Evolutionary conservation across 2,797 vertebrate species (phyloP).

Genomic region (Crossoptilon crossoptilon): DNA sequence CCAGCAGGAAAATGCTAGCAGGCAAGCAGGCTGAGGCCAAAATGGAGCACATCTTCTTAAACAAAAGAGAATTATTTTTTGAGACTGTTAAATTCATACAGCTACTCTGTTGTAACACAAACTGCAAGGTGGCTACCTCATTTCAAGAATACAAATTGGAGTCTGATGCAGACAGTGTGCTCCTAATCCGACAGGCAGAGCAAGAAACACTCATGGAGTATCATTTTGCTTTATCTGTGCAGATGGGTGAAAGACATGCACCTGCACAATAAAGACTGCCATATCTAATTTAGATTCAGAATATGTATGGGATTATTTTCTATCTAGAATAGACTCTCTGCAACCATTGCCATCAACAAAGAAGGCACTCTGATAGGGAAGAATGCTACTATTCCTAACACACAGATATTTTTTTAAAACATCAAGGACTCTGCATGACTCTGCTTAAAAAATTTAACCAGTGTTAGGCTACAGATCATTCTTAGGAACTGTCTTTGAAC

Average conservation of each 20-base stretch:
- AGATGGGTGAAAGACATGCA: neutral
- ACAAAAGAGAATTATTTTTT: neutral
- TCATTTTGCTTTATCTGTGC: neutral
- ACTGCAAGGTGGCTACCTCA: neutral
- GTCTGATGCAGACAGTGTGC: neutral
- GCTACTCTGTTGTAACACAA: neutral
- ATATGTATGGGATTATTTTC: neutral
- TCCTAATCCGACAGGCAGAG: neutral
- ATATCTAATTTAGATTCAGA: neutral
- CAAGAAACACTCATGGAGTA: neutral
- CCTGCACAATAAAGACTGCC: neutral
- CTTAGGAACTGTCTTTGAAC: neutral
- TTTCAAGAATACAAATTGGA: neutral
- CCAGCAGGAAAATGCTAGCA: neutral
- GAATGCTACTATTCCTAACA: neutral
- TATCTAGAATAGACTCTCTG: neutral
- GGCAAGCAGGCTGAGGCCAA: neutral
- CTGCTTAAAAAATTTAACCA: neutral
- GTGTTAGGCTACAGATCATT: neutral
- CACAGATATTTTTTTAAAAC: neutral
- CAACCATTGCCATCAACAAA: neutral
- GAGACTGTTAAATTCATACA: neutral
- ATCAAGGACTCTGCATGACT: constrained; percentile 1
- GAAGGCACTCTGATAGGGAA: neutral
- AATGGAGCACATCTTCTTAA: neutral